Percentiles rank a stretch among this genome's conserved stretches.
These are phyloP conservation scores for Pollenia amentaria DNA, from an alignment of 2,888 invertebrate genomes.

Conservation along the genomic window DNA sequence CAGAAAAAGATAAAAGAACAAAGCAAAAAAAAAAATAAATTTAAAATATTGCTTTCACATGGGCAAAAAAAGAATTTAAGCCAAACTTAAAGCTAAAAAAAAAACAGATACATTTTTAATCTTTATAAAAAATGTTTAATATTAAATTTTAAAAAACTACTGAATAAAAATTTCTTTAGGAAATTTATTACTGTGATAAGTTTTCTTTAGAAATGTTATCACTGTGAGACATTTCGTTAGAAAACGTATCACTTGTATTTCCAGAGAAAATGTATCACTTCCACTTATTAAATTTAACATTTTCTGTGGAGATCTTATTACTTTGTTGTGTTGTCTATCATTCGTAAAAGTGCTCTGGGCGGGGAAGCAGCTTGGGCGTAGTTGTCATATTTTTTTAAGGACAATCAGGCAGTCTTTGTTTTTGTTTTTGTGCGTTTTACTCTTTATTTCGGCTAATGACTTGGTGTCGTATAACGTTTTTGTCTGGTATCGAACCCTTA, in stretches of 20 bases:
- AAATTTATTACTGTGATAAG: neutral
- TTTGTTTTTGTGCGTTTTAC: too few relatives aligned
- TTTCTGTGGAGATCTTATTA: neutral
- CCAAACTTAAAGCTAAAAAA: too few relatives aligned
- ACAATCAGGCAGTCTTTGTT: neutral
- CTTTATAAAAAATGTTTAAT: too few relatives aligned
- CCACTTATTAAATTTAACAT: too few relatives aligned
- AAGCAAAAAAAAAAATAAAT: constrained; percentile 3
- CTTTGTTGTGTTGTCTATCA: neutral
- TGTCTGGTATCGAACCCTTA: too few relatives aligned
- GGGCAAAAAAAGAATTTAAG: neutral
- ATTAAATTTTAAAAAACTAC: neutral
- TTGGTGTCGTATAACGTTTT: too few relatives aligned
- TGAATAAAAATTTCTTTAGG: neutral
- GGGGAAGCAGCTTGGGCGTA: too few relatives aligned
- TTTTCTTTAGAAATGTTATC: neutral
- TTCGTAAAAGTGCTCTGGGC: too few relatives aligned
- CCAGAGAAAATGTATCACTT: neutral
- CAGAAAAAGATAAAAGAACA: constrained; percentile 14
- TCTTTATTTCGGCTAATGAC: too few relatives aligned
- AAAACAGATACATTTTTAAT: too few relatives aligned
- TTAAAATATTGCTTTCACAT: constrained; percentile 35
- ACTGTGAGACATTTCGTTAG: neutral
- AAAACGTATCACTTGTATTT: neutral
- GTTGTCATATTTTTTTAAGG: neutral